Percentiles rank a stretch among this genome's conserved stretches.
These are phyloP conservation scores for Lasioglossum figueresi DNA, from an alignment of 2,888 invertebrate species.

Conservation along the genomic window DNA sequence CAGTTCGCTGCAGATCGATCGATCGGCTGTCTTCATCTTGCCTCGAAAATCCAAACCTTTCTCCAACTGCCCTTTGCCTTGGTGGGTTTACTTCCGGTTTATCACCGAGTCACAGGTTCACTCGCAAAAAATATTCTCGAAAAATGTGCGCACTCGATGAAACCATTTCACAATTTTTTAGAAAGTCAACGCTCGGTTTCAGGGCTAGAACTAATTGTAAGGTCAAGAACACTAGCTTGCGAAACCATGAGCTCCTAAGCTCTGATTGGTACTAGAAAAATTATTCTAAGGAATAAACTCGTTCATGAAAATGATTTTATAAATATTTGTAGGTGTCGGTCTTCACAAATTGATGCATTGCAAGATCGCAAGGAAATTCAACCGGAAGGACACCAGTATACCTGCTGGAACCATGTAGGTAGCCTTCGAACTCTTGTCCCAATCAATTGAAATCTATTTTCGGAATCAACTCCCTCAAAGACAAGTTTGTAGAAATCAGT, in stretches of 20 bases:
- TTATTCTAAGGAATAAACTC: neutral
- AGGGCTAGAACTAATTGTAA: neutral
- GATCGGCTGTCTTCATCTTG: conserved; percentile 46
- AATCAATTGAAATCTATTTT: neutral
- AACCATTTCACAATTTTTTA: neutral
- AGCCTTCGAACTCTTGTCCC: neutral
- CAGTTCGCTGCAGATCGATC: conserved; percentile 59
- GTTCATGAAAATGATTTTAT: neutral
- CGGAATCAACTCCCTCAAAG: neutral
- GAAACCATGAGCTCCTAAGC: neutral
- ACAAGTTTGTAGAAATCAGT: neutral
- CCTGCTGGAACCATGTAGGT: neutral
- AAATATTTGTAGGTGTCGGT: neutral
- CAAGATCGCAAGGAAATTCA: neutral
- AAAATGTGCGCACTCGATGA: neutral
- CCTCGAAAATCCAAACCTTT: neutral
- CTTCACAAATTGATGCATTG: neutral
- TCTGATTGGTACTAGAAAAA: neutral
- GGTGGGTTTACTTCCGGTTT: neutral
- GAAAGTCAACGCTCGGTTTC: neutral
- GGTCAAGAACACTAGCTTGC: neutral
- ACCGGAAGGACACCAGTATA: neutral
- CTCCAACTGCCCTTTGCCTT: neutral
- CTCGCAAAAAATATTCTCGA: neutral
- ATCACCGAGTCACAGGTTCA: neutral